Base-by-base conservation (phyloP, 2,888 invertebrate genomes). In the Brenthis hecate region DNA sequence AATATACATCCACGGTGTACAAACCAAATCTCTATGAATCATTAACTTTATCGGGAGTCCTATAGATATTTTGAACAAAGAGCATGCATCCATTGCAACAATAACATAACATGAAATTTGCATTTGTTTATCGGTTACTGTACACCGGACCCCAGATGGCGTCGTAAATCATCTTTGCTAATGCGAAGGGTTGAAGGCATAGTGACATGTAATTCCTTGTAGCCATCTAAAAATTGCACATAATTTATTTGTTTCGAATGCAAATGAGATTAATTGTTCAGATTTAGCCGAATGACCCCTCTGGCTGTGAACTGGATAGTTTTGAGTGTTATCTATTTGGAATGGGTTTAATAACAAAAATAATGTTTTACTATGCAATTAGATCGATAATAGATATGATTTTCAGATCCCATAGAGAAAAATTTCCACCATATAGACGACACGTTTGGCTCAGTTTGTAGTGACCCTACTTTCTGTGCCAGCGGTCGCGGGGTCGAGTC, bases 201-300 rank as follows among this genome's bases (percentile, higher is more conserved):
- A 43, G 36, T 43, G 57, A 67, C 66, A 62, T 71, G 67, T 80
- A 79, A 79, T 78, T 77, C 74, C 73, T 69, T 77, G 77, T 78
- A 72, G 71, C 69, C 73, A 78, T 80, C 77, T 77, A 82, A 81
- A 81, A 83, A 80, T 43, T 87, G 89, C 88, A 86, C 81, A 72
- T 87, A 89, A 92, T 89, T 85, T 85, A 92, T 90, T 80, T 78
- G 77, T 84, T 85, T 79, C 75, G 79, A 84, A 92, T 92, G 91
- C 90, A 90, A 90, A 92, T 92, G 69, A 57, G 75, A 77, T 87
- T 91, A 91, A 92, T 92, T 91, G 87, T 91, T 86, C 83, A 89
- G 87, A 91, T 91, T 87, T 85, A 74, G 77, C 78, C 75, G 78
- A 71, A 73, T 75, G 63, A 70, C 75, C 76, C 75, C 69, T 68